phyloP scores from a whole-genome alignment of 2,113 vertebrate genomes.

The Paramisgurnus dabryanus region DNA sequence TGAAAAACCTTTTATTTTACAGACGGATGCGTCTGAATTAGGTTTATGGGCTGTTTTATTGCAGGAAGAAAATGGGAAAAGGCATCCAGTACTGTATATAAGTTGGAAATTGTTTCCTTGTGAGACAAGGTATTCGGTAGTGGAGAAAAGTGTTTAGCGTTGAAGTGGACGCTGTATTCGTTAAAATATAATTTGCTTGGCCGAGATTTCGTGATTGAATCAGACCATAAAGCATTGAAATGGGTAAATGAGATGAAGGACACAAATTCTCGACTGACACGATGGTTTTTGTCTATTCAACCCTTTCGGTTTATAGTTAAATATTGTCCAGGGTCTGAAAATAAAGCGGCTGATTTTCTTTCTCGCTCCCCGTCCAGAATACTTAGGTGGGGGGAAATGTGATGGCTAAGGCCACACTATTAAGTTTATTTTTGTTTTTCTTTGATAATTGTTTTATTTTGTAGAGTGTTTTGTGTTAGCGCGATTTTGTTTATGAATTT shows the following conservation, averaged over 20 bases:
- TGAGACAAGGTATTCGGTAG: background rate
- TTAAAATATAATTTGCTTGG: constrained; percentile 2
- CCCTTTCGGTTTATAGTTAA: background rate
- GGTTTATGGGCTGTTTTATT: background rate
- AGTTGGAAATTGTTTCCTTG: background rate
- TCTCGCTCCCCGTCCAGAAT: background rate
- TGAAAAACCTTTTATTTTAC: too few species aligned
- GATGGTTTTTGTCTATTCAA: background rate
- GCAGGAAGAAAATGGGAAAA: background rate
- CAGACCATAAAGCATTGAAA: background rate
- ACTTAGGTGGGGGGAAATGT: background rate
- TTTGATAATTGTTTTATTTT: too few species aligned
- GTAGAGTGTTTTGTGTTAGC: too few species aligned
- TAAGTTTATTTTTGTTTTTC: too few species aligned
- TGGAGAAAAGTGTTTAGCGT: background rate
- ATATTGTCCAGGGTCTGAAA: background rate
- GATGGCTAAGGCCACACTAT: too few species aligned
- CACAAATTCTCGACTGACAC: background rate
- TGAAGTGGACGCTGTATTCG: background rate
- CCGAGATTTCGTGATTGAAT: background rate
- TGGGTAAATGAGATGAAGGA: background rate
- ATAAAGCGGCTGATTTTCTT: background rate
- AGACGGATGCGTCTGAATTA: too few species aligned
- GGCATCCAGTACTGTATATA: background rate
- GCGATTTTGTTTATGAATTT: too few species aligned